phyloP scores from a whole-genome alignment of 64 coral and sea anemone genomes.

The Hydrozoanthus tunicans region DNA sequence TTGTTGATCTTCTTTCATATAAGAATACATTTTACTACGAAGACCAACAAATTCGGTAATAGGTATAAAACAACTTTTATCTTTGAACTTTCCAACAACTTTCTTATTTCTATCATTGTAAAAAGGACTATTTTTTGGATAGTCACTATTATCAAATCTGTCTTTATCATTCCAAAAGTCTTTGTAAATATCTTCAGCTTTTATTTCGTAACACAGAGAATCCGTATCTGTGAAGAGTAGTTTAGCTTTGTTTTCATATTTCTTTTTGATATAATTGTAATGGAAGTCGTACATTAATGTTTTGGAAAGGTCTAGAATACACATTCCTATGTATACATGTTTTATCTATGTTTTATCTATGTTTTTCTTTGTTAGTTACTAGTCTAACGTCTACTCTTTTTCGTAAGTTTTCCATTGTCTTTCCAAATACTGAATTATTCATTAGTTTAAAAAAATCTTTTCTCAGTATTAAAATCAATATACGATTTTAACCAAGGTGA shows the following conservation, averaged over 20 bases:
- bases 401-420: background rate
- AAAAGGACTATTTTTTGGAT: background rate
- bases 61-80: too few relatives aligned
- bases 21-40: too few relatives aligned
- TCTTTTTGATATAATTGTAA: background rate
- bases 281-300: background rate
- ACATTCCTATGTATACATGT: too few relatives aligned
- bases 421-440: background rate
- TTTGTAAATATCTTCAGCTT: background rate
- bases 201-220: background rate
- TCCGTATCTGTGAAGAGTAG: background rate
- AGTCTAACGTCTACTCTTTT: background rate
- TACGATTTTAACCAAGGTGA: background rate
- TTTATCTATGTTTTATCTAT: too few relatives aligned
- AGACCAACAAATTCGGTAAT: too few relatives aligned
- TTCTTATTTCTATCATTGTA: too few relatives aligned
- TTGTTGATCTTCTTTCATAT: too few relatives aligned
- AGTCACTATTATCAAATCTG: background rate
- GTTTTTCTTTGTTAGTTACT: background rate
- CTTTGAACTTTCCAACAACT: too few relatives aligned
- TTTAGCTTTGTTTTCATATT: background rate
- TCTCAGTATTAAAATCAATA: background rate
- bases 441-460: background rate
- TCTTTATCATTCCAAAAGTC: background rate
- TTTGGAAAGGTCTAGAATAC: too few relatives aligned